Evolutionary conservation across 2,797 vertebrate species (phyloP).

Genomic region (Potorous gilbertii): DNA sequence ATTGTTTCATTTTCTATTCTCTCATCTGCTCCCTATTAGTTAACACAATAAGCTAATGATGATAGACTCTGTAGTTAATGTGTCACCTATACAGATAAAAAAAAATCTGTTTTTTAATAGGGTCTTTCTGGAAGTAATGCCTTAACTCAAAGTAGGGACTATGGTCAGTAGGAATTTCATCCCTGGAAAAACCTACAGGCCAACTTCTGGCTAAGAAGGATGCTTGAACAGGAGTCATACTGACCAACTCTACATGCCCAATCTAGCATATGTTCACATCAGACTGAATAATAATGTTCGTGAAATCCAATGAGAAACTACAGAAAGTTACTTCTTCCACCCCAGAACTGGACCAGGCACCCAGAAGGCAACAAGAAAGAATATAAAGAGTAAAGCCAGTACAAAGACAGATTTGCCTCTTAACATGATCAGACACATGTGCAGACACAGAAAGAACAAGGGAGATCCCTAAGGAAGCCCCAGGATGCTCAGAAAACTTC

Average conservation of each 20-base stretch:
- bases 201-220: neutral
- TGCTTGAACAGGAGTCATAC: neutral
- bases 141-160: neutral
- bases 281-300: neutral
- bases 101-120: neutral
- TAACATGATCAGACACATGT: neutral
- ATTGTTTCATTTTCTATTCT: neutral
- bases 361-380: neutral
- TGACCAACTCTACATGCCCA: neutral
- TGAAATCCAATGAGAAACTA: neutral
- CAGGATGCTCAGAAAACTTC: neutral
- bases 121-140: neutral
- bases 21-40: neutral
- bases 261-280: neutral
- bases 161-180: neutral
- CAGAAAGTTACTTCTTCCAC: neutral
- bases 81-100: neutral
- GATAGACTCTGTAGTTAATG: neutral
- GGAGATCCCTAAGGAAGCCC: neutral
- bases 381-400: neutral
- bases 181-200: neutral
- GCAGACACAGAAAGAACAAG: neutral
- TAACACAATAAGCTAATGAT: neutral
- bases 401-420: neutral
- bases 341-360: neutral